phyloP scores from a whole-genome alignment of 2,797 vertebrate species.

The Schizopygopsis malacanthus region DNA sequence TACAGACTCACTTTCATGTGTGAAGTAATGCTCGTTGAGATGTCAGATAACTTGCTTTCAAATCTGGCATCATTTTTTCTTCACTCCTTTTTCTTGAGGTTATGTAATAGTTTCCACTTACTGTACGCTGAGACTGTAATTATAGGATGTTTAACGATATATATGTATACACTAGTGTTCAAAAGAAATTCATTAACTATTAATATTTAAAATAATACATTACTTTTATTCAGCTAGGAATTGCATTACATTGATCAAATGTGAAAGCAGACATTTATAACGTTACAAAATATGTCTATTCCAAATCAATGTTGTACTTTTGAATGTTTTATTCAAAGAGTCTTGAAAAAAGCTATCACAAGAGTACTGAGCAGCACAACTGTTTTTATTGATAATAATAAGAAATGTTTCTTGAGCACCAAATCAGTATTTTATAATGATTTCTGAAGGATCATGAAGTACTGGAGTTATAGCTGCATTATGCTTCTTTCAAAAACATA shows the following conservation, averaged over 20 bases:
- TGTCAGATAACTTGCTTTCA: constrained; percentile 43
- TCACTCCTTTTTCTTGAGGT: constrained; percentile 4
- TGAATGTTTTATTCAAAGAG: neutral
- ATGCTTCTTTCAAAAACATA: neutral
- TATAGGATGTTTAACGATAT: neutral
- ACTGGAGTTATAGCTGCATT: neutral
- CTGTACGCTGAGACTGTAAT: neutral
- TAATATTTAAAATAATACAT: neutral
- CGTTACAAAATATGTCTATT: neutral
- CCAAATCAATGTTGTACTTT: neutral
- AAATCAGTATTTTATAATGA: neutral
- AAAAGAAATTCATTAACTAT: neutral
- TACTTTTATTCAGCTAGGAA: neutral
- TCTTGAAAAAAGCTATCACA: neutral
- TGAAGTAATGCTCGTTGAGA: constrained; percentile 19
- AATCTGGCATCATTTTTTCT: constrained; percentile 12
- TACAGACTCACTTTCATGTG: constrained; percentile 28
- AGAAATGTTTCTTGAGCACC: neutral
- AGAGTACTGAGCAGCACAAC: neutral
- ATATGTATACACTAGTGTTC: neutral
- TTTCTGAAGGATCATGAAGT: neutral
- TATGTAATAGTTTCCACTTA: constrained; percentile 34
- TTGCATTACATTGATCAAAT: neutral
- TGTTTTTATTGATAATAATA: neutral
- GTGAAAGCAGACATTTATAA: neutral